Conservation (phyloP, 2,888 invertebrate genomes). For the Parelbella ahira region DNA sequence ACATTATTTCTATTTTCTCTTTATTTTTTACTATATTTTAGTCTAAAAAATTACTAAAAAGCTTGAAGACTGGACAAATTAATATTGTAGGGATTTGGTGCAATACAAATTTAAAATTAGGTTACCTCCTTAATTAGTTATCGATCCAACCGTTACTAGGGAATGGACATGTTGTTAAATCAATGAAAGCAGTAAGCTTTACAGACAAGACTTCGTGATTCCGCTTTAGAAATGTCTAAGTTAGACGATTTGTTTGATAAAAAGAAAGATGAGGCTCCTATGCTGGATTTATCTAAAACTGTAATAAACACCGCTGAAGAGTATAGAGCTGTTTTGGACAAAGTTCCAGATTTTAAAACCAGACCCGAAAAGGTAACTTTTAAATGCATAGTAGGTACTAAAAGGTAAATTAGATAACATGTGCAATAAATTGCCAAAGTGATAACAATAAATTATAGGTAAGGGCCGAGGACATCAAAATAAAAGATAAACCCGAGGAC, state of each 20-base stretch:
- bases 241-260: constrained; percentile 91
- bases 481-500: constrained; percentile 84
- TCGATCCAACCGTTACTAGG: constrained; percentile 61
- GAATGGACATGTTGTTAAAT: constrained; percentile 44
- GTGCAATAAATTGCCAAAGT: too few relatives aligned
- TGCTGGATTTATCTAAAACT: constrained; percentile 91
- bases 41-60: constrained; percentile 29
- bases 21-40: too few relatives aligned
- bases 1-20: too few relatives aligned
- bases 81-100: constrained; percentile 36
- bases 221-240: constrained; percentile 80
- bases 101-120: constrained; percentile 18
- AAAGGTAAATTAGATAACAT: too few relatives aligned
- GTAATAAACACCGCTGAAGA: constrained; percentile 90
- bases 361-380: constrained; percentile 89
- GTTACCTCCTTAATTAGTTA: constrained; percentile 35
- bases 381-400: too few relatives aligned
- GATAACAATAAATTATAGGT: too few relatives aligned
- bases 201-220: constrained; percentile 21
- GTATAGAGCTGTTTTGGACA: constrained; percentile 89
- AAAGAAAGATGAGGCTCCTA: constrained; percentile 91
- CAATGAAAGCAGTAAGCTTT: constrained; percentile 42
- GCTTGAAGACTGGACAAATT: constrained; percentile 44
- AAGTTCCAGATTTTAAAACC: constrained; percentile 94
- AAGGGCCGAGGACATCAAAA: constrained; percentile 87